Base-by-base conservation (phyloP, 92 coral and sea anemone species). In the Zoanthus sansibaricus region DNA sequence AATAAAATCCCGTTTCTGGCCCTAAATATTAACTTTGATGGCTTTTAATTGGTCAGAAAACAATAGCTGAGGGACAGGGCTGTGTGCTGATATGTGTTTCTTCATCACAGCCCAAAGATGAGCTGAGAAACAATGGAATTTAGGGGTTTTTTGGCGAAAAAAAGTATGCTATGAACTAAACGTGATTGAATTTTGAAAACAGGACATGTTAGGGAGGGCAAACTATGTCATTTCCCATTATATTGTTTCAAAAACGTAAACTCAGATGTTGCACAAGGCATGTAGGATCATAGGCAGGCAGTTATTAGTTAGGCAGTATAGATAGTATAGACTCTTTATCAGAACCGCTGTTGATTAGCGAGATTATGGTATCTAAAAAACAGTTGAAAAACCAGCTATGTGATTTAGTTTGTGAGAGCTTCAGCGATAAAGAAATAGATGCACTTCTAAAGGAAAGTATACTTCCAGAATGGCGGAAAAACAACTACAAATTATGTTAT, bases 381-480 rank as follows among this genome's bases (percentile, higher is more conserved):
- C 54, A 74, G 25, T 74, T n/a, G 78, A 46, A 48, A 48, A 58
- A 76, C 31, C 61, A 76, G 80, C 80, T 25, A 17, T 76, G 80
- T 76, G 67, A 76, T 76, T 33, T 58, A 49, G 66, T 76, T 66
- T 76, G 80, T 48, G 76, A 72, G 49, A 21, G 46, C 20, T 76
- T 75, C 79, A 48, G 42, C 66, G 56, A n/a, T 49, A 25, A 76
- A 49, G 80, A 76, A 21, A 76, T 76, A 10, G 80, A 76, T 76
- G 14, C 58, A 17, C 80, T 20, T 31, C 58, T 76, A 45, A 76
- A 76, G 33, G 80, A 76, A 14, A 76, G 33, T 20, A 67, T 76
- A 9, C 80, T 76, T 49, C 80, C 66, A 58, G 58, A 11, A 31
- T 20, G 80, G 80, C 52, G 80, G 80, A 76, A 18, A 18, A 32